Evolutionary conservation across 2,113 vertebrate genomes (phyloP).

Genomic region (Oxyruncus cristatus): DNA sequence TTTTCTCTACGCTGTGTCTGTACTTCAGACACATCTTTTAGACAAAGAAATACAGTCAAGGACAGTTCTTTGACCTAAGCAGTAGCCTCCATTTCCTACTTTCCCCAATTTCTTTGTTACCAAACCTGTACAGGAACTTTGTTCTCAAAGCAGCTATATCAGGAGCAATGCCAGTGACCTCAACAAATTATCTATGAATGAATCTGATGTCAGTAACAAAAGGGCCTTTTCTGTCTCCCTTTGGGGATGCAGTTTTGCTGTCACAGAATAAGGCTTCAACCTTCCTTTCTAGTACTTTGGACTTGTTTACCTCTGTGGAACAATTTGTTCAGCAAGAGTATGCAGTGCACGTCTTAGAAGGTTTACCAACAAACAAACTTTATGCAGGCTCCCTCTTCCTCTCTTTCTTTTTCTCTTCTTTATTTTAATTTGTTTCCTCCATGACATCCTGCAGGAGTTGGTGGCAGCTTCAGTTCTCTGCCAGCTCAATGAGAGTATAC

Average conservation of each 20-base stretch:
- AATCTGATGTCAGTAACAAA: background rate
- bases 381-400: background rate
- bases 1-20: background rate
- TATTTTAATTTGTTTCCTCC: background rate
- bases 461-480: background rate
- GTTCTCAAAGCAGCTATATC: background rate
- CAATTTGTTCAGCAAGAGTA: background rate
- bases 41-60: background rate
- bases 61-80: background rate
- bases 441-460: background rate
- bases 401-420: background rate
- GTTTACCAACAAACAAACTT: background rate
- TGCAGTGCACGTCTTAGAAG: background rate
- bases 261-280: background rate
- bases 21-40: background rate
- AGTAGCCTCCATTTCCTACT: background rate
- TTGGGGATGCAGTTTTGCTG: background rate
- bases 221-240: background rate
- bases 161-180: background rate
- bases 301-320: background rate
- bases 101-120: background rate
- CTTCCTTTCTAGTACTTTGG: background rate
- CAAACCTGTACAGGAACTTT: background rate
- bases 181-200: background rate
- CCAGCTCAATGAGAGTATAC: background rate